These are phyloP conservation scores for Cheilosia vernalis DNA, from an alignment of 2,888 invertebrate species.

Conservation along the genomic window DNA sequence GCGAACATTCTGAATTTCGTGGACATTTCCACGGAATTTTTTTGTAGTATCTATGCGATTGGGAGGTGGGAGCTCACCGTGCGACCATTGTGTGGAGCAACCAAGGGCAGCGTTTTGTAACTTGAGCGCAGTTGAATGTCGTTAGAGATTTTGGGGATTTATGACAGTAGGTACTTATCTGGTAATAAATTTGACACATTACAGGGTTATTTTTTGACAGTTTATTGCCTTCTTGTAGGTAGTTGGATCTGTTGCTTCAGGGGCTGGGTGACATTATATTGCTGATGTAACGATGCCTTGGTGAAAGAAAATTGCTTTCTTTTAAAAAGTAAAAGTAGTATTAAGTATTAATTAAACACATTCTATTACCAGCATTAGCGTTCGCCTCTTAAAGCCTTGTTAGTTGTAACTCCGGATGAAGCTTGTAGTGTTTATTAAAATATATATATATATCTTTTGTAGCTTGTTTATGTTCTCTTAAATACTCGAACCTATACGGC, in stretches of 20 bases:
- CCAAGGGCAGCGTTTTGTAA: not conserved
- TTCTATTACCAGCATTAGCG: no score
- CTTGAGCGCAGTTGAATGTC: constrained; percentile 6
- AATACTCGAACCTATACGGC: no score
- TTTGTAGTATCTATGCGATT: not conserved
- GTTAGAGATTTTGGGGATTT: constrained; percentile 3
- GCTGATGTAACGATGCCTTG: no score
- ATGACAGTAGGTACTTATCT: not conserved
- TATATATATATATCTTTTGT: no score
- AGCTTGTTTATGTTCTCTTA: no score
- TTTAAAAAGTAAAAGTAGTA: no score
- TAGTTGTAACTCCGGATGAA: no score
- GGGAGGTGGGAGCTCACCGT: not conserved
- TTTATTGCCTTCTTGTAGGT: not conserved
- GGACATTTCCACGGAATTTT: constrained; percentile 16
- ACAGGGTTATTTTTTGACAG: not conserved
- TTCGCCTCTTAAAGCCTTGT: no score
- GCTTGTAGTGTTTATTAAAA: no score
- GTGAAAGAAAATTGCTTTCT: no score
- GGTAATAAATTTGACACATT: not conserved
- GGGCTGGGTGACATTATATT: not conserved
- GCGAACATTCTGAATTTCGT: not conserved
- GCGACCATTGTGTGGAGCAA: not conserved
- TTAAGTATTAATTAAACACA: no score
- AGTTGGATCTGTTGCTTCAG: not conserved